phyloP scores from a whole-genome alignment of 2,797 vertebrate species.

The Eutrigla gurnardus region DNA sequence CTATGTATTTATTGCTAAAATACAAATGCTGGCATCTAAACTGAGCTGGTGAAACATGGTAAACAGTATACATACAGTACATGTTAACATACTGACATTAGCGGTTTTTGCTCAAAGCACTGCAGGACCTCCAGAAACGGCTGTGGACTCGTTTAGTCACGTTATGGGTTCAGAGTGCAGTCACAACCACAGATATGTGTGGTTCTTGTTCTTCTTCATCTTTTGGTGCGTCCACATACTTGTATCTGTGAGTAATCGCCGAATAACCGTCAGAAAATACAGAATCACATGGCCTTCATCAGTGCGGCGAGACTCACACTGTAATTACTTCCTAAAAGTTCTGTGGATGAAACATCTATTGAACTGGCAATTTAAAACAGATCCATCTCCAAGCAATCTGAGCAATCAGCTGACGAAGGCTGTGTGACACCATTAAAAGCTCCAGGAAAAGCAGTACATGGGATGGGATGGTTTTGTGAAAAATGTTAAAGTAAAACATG shows the following conservation, averaged over 20 bases:
- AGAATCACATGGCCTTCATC: neutral
- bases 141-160: neutral
- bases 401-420: neutral
- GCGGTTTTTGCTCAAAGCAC: neutral
- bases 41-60: neutral
- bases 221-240: constrained; percentile 5
- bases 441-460: neutral
- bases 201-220: neutral
- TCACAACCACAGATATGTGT: constrained; percentile 29
- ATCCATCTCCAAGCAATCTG: neutral
- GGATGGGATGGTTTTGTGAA: constrained; percentile 1
- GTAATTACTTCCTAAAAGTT: neutral
- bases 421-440: neutral
- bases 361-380: neutral
- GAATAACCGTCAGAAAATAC: neutral
- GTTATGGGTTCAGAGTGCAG: constrained; percentile 1
- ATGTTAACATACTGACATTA: neutral
- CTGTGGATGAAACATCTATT: neutral
- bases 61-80: neutral
- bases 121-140: neutral
- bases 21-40: neutral
- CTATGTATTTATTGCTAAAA: neutral
- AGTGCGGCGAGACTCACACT: neutral
- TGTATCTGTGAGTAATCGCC: constrained; percentile 16
- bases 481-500: neutral